Base-by-base conservation (phyloP, 35 echinoderm and acorn worm genomes). In the Lytechinus variegatus region DNA sequence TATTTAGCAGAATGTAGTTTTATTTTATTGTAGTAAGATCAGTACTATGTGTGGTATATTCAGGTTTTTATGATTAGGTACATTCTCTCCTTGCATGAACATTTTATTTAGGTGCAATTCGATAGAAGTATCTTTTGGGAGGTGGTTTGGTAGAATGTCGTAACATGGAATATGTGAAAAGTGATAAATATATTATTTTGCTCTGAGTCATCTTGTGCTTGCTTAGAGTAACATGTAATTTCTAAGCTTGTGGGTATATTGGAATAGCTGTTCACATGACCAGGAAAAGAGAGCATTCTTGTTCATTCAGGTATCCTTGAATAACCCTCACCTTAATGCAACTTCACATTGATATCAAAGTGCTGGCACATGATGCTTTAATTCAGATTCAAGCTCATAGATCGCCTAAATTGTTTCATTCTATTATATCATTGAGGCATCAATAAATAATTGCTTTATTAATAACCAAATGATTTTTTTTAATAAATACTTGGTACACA, bases 1-100 rank as follows among this genome's bases (percentile, higher is more conserved):
- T 79, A 79, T 79, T 79, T 79, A 79, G 66, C 19, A 19, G n/a
- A 79, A 79, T 79, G 19, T 79, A 79, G 66, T 19, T 24, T 79
- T 79, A 79, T 79, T 19, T 90, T 90, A 12, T 90, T 54, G 88
- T 90, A 90, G 88, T 90, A 90, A 90, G 88, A 90, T 90, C 88
- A 90, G 88, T 90, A 90, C 88, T 90, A 90, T 90, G 52, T 33
- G 28, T 90, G 28, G 88, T 44, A 90, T 54, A 90, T 90, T 90
- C 88, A 90, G 88, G 88, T 90, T 79, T 71, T 79, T 79, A 79
- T 79, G 66, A 79, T 79, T 79, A 79, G 66, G 19, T 79, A 79
- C 66, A 79, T 79, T 79, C 66, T 79, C 66, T 79, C 66, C 66
- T 79, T 79, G 66, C 66, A 19, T 79, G 21, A 79, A 79, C 66